Base-by-base conservation (phyloP, 2,888 invertebrate species). In the Phymatocera aterrima region DNA sequence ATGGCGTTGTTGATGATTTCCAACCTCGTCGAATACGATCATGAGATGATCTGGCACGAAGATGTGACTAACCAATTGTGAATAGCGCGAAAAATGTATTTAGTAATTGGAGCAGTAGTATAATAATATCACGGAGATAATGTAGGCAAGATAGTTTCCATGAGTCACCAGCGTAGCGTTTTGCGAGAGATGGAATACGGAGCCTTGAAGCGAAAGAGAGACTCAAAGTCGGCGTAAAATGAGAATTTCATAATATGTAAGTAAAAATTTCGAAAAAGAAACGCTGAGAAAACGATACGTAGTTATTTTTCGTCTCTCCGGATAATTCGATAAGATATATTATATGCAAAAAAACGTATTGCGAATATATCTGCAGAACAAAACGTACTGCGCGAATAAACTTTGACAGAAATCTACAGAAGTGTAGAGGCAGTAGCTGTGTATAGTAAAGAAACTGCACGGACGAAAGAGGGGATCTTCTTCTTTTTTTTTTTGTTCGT, bases 51-150 rank as follows among this genome's bases (percentile, higher is more conserved):
- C 48, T 51, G 72, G 72, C 72, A 72, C 51, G 51, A 51, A 72
- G 82, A 83, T 57, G 28, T 85, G 84, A 86, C 85, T 86, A 87
- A 86, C 83, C 84, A 84, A 84, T 83, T 82, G 83, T 82, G 75
- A 75, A 54, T 60, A 54, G 75, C 75, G 78, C 77, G 83, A 85
- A 85, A 83, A 82, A 79, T 84, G 81, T 83, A 85, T 84, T 86
- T 82, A 84, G 82, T 83, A 87, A 85, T 80, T 87, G 83, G 86
- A 84, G 83, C 87, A 75, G n/a, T 37, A 18, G 37, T 60, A 85
- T 78, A 82, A 85, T 78, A 82, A 80, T 80, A 81, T 83, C 77
- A 82, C 83, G 79, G 81, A 83, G 82, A 82, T 83, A 80, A 80
- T 81, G 77, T 57, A 60, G 40, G 57, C 54, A 75, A 75, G 40